phyloP scores from a whole-genome alignment of 2,888 invertebrate species.

The Oxycera nigricornis region DNA sequence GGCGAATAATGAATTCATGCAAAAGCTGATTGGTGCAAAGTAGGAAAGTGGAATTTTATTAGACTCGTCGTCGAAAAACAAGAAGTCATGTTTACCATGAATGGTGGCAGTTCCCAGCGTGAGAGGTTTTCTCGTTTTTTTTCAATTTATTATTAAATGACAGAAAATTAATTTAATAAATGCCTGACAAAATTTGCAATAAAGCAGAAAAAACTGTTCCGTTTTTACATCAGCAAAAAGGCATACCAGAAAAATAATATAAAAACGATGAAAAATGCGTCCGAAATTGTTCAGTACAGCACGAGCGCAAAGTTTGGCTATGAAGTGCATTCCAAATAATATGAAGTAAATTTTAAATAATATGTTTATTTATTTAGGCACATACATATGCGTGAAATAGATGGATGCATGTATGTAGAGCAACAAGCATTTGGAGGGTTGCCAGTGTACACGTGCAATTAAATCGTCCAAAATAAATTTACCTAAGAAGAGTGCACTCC shows the following conservation, averaged over 20 bases:
- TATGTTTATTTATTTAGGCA: not conserved
- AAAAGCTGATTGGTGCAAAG: too few species aligned
- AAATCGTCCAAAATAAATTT: conserved; percentile 26
- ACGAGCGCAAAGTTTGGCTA: not conserved
- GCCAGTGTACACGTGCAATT: conserved; percentile 11
- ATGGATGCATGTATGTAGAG: not conserved
- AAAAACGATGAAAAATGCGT: not conserved
- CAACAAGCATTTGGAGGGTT: not conserved
- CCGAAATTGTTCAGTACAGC: not conserved
- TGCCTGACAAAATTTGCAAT: not conserved
- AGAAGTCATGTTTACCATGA: too few species aligned
- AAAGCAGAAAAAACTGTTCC: not conserved
- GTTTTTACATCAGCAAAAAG: not conserved
- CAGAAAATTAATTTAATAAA: not conserved
- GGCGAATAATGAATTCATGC: too few species aligned
- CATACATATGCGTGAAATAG: not conserved
- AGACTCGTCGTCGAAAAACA: too few species aligned
- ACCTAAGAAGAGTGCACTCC: conserved; percentile 37
- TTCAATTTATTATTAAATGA: not conserved
- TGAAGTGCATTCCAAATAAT: not conserved
- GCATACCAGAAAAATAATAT: not conserved
- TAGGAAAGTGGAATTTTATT: too few species aligned
- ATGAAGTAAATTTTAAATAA: too few species aligned
- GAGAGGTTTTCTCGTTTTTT: not conserved
- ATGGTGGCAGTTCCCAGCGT: too few species aligned